These are phyloP conservation scores for Notechis scutatus DNA, from an alignment of 2,113 vertebrate species.

Conservation along the genomic window DNA sequence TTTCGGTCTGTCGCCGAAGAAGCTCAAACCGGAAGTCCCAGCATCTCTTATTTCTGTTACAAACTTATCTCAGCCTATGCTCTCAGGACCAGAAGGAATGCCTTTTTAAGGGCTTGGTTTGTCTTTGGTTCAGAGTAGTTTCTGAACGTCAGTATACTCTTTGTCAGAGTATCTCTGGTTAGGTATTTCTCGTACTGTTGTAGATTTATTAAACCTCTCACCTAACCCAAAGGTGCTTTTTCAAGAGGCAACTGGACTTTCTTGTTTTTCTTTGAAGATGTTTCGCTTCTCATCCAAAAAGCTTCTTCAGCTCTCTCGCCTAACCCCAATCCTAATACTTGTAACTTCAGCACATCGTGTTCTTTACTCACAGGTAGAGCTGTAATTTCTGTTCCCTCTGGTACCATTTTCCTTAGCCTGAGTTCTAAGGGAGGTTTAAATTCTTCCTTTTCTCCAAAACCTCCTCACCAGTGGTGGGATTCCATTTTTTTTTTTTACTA, in stretches of 20 bases:
- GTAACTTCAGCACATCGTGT: background rate
- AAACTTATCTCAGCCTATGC: background rate
- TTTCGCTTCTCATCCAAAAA: too few species aligned
- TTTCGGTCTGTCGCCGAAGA: too few species aligned
- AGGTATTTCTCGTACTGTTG: background rate
- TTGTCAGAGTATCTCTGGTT: background rate
- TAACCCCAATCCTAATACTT: background rate
- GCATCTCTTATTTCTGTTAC: background rate
- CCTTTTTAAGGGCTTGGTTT: background rate
- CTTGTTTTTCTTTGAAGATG: too few species aligned
- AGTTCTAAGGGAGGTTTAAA: background rate
- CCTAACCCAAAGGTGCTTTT: background rate
- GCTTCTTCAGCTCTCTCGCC: background rate
- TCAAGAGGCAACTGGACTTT: too few species aligned
- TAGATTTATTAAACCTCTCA: background rate
- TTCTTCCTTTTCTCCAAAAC: background rate
- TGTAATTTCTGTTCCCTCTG: background rate
- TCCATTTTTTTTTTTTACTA: too few species aligned
- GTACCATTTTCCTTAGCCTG: background rate
- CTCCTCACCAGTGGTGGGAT: background rate
- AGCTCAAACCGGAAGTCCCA: too few species aligned
- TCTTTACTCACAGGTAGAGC: background rate
- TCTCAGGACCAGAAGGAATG: background rate
- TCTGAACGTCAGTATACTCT: background rate
- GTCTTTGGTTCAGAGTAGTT: background rate